Base-by-base conservation (phyloP, 2,797 vertebrate species). In the Sternarchorhynchus goeldii region DNA sequence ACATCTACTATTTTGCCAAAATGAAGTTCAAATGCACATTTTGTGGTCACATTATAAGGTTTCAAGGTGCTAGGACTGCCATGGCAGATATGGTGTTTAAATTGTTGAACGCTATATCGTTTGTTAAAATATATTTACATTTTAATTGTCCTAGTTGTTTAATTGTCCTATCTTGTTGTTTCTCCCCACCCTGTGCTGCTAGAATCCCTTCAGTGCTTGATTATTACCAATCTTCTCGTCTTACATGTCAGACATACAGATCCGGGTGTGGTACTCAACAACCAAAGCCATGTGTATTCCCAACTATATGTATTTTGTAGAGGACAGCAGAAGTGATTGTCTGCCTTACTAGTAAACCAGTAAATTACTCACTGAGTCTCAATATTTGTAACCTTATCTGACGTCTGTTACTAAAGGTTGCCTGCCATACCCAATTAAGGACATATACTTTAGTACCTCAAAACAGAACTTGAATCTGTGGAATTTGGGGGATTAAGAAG, bases 181-280 rank as follows among this genome's bases (percentile, higher is more conserved):
- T 53, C 2, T 59, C 41, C 5, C 67, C 59, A 57, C 6, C 21
- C 29, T n/a, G 8, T 60, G 31, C 77, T 67, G 17, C 25, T 45
- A 58, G 63, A 45, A 75, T 66, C 76, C 36, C 18, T 32, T 50
- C 58, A 34, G 31, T 76, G 74, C 65, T 63, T 66, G 31, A 67
- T 71, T 65, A 58, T 70, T 63, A 63, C 64, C 25, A 7, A 39
- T 41, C 20, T 29, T 25, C 57, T 75, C 10, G 1, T 50, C 36
- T 64, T 58, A 71, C 31, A 58, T 45, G 60, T n/a, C 45, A 69
- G 70, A 60, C 17, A 65, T 63, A 74, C 36, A 32, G 63, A 53
- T 29, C 55, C 55, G 6, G 64, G 45, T 66, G 34, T 58, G 73
- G 31, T 70, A 73, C 79, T 68, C 60, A 32, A 20, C 5, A 29